phyloP scores from a whole-genome alignment of 1,140 invertebrate species.

The Melipona quadrifasciata region DNA sequence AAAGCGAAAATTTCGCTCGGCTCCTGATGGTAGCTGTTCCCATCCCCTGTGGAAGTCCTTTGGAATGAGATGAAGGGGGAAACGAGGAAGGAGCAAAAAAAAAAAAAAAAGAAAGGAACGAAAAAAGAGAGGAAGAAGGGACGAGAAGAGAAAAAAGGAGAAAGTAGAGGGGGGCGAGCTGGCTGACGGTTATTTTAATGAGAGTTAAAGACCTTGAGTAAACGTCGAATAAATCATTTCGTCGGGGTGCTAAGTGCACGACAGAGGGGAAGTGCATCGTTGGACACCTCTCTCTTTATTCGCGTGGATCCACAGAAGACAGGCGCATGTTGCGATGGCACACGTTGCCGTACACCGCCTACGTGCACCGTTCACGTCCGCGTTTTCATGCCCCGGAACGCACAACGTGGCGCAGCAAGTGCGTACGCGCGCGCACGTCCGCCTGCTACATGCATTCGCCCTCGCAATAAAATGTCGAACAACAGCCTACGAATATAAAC shows the following conservation, averaged over 20 bases:
- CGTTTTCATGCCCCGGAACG: not conserved
- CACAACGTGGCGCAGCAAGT: not conserved
- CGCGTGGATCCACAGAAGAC: constrained; percentile 48
- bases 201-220: constrained; percentile 77
- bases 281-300: constrained; percentile 60
- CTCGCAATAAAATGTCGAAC: constrained; percentile 59
- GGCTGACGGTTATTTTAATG: constrained; percentile 77
- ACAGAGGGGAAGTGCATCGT: constrained; percentile 44
- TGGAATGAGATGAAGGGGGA: constrained; percentile 4
- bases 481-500: constrained; percentile 64
- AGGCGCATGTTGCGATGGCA: constrained; percentile 15
- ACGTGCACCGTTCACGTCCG: not conserved
- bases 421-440: constrained; percentile 5
- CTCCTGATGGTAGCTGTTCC: constrained; percentile 15
- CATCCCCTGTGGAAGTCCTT: constrained; percentile 19
- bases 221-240: constrained; percentile 80
- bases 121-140: constrained; percentile 5
- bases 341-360: constrained; percentile 25
- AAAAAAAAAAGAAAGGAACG: not conserved
- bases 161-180: constrained; percentile 41
- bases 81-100: constrained; percentile 6
- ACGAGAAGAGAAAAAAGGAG: constrained; percentile 24
- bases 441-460: constrained; percentile 19
- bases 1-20: constrained; percentile 20
- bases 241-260: constrained; percentile 64